Conservation (phyloP, 2,888 invertebrate species). For the Melipona beecheii region DNA sequence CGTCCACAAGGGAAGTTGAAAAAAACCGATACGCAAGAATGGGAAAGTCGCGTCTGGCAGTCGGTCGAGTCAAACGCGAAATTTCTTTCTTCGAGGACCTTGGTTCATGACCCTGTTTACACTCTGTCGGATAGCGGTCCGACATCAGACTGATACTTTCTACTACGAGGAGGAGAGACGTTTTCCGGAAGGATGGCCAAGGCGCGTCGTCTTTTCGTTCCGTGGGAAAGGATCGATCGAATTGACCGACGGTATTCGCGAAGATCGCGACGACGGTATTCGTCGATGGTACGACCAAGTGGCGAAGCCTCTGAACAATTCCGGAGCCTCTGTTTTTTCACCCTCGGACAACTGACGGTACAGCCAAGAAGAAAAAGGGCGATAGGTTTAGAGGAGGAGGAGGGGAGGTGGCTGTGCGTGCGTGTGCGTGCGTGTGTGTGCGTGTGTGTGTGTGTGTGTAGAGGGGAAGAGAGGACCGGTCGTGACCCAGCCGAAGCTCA, state of each 20-base stretch:
- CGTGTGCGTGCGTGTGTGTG: background rate
- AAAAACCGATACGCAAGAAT: background rate
- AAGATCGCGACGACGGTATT: constrained; percentile 6
- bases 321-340: constrained; percentile 31
- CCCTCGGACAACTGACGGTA: constrained; percentile 54
- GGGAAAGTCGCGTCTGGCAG: background rate
- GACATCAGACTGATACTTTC: background rate
- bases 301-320: constrained; percentile 58
- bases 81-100: background rate
- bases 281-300: constrained; percentile 25
- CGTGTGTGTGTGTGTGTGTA: background rate
- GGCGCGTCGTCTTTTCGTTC: background rate
- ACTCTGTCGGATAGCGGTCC: background rate
- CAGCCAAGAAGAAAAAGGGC: constrained; percentile 36
- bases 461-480: constrained; percentile 43
- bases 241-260: background rate
- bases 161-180: background rate
- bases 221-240: constrained; percentile 23
- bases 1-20: background rate
- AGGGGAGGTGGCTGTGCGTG: background rate
- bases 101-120: constrained; percentile 4
- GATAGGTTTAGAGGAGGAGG: background rate
- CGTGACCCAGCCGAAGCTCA: constrained; percentile 71
- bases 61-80: background rate
- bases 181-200: background rate